Conservation (phyloP, 2,797 vertebrate species). For the Cercopithecus petaurista region DNA sequence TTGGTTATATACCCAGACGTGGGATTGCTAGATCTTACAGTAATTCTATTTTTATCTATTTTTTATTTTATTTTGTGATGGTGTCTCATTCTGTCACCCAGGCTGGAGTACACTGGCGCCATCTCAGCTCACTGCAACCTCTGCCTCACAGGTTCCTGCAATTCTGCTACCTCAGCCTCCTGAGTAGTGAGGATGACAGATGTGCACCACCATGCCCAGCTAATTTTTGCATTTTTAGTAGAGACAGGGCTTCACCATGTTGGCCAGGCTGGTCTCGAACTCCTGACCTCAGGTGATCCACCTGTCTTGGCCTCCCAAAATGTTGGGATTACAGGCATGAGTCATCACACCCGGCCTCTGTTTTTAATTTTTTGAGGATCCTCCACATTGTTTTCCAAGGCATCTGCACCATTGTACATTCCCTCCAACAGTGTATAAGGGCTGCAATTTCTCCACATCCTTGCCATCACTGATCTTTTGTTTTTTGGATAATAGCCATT, state of each 20-base stretch:
- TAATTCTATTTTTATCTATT: not conserved
- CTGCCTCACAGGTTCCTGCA: too few species aligned
- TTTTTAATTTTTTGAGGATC: not conserved
- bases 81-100: too few species aligned
- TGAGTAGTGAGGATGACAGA: not conserved
- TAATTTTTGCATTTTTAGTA: not conserved
- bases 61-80: not conserved
- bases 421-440: not conserved
- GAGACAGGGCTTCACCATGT: not conserved
- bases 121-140: too few species aligned
- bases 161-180: too few species aligned
- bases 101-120: too few species aligned
- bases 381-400: not conserved
- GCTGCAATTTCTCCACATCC: not conserved
- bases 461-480: not conserved
- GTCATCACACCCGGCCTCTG: not conserved
- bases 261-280: not conserved
- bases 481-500: not conserved
- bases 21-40: not conserved
- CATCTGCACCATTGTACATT: not conserved
- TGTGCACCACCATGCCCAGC: accelerated
- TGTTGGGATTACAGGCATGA: not conserved
- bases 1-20: not conserved
- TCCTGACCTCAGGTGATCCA: not conserved
- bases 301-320: not conserved